Percentiles rank a stretch among this genome's conserved stretches.
These are phyloP conservation scores for Lasius platythorax DNA, from an alignment of 2,888 invertebrate species.

Conservation along the genomic window DNA sequence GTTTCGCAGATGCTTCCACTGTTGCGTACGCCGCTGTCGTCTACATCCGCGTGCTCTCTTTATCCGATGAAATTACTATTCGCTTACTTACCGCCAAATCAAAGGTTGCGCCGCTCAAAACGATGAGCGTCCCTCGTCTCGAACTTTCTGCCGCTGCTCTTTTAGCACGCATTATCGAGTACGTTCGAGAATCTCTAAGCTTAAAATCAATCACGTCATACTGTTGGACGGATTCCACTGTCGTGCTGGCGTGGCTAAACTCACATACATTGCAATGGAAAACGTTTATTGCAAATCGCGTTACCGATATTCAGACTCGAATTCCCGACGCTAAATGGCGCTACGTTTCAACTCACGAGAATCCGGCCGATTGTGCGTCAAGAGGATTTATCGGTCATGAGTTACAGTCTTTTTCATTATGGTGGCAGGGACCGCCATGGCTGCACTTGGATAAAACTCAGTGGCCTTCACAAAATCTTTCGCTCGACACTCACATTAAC, in stretches of 20 bases:
- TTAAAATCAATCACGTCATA: constrained; percentile 18
- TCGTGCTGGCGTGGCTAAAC: no score
- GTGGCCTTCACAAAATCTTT: neutral
- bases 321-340: constrained; percentile 43
- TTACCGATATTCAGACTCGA: constrained; percentile 47
- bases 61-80: neutral
- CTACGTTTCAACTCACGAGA: constrained; percentile 65
- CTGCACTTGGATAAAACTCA: neutral
- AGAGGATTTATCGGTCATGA: constrained; percentile 65
- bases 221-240: constrained; percentile 59
- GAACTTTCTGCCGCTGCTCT: constrained; percentile 50
- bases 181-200: neutral
- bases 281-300: constrained; percentile 59
- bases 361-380: constrained; percentile 72
- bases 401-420: constrained; percentile 44
- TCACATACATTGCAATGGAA: constrained; percentile 48
- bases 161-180: constrained; percentile 36
- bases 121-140: constrained; percentile 45
- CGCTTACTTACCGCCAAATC: constrained; percentile 37
- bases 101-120: constrained; percentile 59
- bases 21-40: constrained; percentile 54
- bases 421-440: constrained; percentile 67
- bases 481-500: neutral
- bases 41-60: neutral
- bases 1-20: constrained; percentile 59